Evolutionary conservation across 35 echinoderm and acorn worm genomes (phyloP).

Genomic region (Holothuria glaberrima): DNA sequence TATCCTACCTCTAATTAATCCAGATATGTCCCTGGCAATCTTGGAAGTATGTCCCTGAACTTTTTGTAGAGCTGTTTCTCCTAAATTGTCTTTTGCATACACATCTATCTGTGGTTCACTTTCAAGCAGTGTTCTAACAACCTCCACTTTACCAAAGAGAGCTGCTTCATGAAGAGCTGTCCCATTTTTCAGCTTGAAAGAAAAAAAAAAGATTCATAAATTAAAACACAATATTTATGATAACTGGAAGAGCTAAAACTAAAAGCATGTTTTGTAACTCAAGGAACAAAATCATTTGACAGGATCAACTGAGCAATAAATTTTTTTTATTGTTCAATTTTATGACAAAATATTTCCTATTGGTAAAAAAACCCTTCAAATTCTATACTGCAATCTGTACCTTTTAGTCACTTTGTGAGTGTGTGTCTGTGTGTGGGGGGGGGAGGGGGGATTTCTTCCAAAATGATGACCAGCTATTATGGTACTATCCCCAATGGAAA

Average conservation of each 20-base stretch:
- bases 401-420: no score
- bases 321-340: background rate
- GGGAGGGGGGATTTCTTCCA: no score
- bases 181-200: constrained; percentile 77
- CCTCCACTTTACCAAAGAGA: constrained; percentile 91
- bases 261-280: no score
- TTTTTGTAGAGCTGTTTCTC: constrained; percentile 90
- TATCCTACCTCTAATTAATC: constrained; percentile 81
- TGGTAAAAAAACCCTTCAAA: no score
- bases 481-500: no score
- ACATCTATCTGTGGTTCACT: constrained; percentile 70
- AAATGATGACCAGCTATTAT: no score
- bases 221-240: no score
- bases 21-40: constrained; percentile 73
- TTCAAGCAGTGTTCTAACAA: constrained; percentile 81
- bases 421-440: no score
- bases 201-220: background rate
- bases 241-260: no score
- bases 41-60: constrained; percentile 84
- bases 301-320: background rate
- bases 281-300: background rate
- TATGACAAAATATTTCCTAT: background rate
- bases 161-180: constrained; percentile 96
- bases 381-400: no score
- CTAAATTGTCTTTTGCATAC: constrained; percentile 59